Evolutionary conservation across 1,140 invertebrate species (phyloP).

Genomic region (Mycetomoellerius zeteki): DNA sequence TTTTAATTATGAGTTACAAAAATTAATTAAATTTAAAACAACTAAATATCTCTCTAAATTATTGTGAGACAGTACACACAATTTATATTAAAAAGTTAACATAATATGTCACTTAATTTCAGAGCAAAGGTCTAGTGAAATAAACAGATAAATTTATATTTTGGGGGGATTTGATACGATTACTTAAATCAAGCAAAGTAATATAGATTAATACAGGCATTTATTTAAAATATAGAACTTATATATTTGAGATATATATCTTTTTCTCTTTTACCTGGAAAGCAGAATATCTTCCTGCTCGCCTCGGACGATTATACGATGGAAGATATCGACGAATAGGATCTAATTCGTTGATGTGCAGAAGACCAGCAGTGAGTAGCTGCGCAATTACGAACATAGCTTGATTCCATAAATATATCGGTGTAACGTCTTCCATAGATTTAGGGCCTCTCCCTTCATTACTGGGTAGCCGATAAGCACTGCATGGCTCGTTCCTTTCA

Average conservation of each 20-base stretch:
- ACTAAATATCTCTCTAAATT: conserved; percentile 8
- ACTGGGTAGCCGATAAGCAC: conserved; percentile 89
- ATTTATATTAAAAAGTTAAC: conserved; percentile 1
- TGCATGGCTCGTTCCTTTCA: conserved; percentile 92
- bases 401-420: conserved; percentile 95
- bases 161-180: not conserved
- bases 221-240: no score
- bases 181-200: not conserved
- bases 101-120: not conserved
- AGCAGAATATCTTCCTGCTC: conserved; percentile 97
- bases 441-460: conserved; percentile 84
- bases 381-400: conserved; percentile 97
- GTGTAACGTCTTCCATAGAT: conserved; percentile 86
- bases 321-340: conserved; percentile 98
- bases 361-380: conserved; percentile 94
- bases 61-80: not conserved
- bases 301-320: conserved; percentile 96
- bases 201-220: conserved; percentile 4
- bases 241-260: not conserved
- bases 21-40: conserved; percentile 38
- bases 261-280: conserved; percentile 93
- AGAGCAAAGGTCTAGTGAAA: not conserved
- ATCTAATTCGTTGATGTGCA: conserved; percentile 98
- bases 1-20: conserved; percentile 15
- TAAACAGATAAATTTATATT: not conserved